Base-by-base conservation (phyloP, 2,888 invertebrate species). In the Tholera decimalis region DNA sequence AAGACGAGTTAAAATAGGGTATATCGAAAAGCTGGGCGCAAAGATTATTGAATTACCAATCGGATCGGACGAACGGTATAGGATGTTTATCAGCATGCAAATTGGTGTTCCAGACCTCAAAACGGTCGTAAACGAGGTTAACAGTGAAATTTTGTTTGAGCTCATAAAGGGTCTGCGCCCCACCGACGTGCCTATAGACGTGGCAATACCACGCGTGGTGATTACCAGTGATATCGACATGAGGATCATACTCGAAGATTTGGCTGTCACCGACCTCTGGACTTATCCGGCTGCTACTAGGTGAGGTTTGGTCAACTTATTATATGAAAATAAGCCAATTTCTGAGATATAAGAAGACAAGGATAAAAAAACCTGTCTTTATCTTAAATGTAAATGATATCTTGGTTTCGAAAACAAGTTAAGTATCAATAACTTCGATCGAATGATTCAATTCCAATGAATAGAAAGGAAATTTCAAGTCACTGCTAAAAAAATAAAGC, bases 131-230 rank as follows among this genome's bases (percentile, higher is more conserved):
- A 3, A n/a, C 0, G 30, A 0, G 6, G 3, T 71, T 1, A 49
- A 11, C 3, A 55, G 6, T 7, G 24, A 65, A 0, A 1, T 68
- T 5, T 11, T 77, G 0, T 59, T 72, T 39, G 78, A 82, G n/a
- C 0, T 69, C 3, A 3, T 79, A 0, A 41, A 18, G 0, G 56
- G 46, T 18, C 39, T 84, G 43, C 71, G 41, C 18, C 41, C 64
- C 24, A 81, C 61, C 41, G 1, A 28, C 0, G 57, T 56, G 3
- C 82, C 75, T 0, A 58, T 85, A 30, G 73, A 85, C 6, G 59
- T 85, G 5, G 79, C 67, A 1, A 75, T 85, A 51, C 85, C 85
- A 2, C 72, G 78, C n/a, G 54, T 82, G 15, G 47, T 59, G 11
- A 54, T 84, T 15, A 63, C 66, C 1, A 74, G 69, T 18, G 83